phyloP scores from a whole-genome alignment of 1,140 invertebrate genomes.

The Nephila pilipes region DNA sequence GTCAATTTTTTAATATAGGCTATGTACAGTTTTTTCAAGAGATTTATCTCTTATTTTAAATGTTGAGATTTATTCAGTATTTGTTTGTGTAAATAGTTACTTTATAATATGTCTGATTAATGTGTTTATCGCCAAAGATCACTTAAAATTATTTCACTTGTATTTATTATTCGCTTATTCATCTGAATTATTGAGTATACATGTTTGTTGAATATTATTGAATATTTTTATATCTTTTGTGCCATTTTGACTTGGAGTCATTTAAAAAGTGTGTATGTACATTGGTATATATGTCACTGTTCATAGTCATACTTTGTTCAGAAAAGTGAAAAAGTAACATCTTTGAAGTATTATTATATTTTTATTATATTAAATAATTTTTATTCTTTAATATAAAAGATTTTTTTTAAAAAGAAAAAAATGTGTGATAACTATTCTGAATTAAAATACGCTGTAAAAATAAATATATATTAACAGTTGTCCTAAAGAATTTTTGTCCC shows the following conservation, averaged over 20 bases:
- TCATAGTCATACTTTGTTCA: not conserved
- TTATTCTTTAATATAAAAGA: not conserved
- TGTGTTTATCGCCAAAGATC: constrained; percentile 36
- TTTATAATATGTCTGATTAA: not conserved
- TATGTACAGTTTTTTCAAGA: constrained; percentile 43
- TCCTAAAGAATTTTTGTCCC: too few relatives aligned
- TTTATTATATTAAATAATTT: not conserved
- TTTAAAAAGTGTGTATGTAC: not conserved
- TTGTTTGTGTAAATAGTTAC: constrained; percentile 40
- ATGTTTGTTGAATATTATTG: constrained; percentile 21
- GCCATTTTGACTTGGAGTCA: constrained; percentile 17
- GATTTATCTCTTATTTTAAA: constrained; percentile 30
- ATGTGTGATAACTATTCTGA: not conserved
- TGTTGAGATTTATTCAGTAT: constrained; percentile 4
- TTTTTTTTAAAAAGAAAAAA: not conserved
- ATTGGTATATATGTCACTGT: not conserved
- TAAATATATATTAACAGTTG: too few relatives aligned
- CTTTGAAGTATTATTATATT: not conserved
- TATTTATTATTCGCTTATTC: constrained; percentile 24
- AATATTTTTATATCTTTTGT: not conserved
- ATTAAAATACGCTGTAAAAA: too few relatives aligned
- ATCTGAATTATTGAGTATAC: not conserved
- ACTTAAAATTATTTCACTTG: not conserved
- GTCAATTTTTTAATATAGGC: not conserved
- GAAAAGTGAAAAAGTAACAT: not conserved